Percentiles rank a stretch among this genome's conserved stretches.
Conservation (phyloP, 2,888 invertebrate species). For the Sarcophaga subvicina region DNA sequence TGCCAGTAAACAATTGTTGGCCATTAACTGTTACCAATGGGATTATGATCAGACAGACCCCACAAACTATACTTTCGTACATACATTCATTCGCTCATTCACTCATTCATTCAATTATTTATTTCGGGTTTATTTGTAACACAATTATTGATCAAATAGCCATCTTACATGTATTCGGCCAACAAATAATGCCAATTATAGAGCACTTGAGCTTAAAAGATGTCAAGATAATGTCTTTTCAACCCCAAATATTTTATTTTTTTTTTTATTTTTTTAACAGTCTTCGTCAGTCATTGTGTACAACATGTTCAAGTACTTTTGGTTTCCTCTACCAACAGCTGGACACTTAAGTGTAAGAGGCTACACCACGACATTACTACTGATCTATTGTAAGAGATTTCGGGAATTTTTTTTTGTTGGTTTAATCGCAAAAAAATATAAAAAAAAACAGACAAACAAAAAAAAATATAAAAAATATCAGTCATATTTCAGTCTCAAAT, state of each 20-base stretch:
- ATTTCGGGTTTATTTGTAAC: not conserved
- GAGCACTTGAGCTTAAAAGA: slow-evolving; percentile 47
- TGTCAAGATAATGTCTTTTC: slow-evolving; percentile 51
- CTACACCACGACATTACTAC: not conserved
- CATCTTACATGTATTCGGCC: slow-evolving; percentile 12
- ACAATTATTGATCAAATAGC: not conserved
- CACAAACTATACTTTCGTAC: not conserved
- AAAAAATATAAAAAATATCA: not conserved
- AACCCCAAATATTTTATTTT: not conserved
- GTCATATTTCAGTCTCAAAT: slow-evolving; percentile 31
- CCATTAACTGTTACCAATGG: slow-evolving; percentile 35
- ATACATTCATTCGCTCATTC: not conserved
- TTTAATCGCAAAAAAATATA: not conserved
- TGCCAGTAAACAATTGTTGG: slow-evolving; percentile 13
- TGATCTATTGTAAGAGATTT: not conserved
- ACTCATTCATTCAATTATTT: not conserved
- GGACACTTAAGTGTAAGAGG: not conserved
- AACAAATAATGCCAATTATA: slow-evolving; percentile 51
- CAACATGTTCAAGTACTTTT: not conserved
- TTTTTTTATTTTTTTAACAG: not conserved
- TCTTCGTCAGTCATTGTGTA: not conserved
- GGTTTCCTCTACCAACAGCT: not conserved
- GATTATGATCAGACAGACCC: slow-evolving; percentile 19
- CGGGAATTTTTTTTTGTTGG: not conserved
- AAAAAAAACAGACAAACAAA: not conserved